phyloP scores from a whole-genome alignment of 2,888 invertebrate species.

The Eugnorisma glareosa region DNA sequence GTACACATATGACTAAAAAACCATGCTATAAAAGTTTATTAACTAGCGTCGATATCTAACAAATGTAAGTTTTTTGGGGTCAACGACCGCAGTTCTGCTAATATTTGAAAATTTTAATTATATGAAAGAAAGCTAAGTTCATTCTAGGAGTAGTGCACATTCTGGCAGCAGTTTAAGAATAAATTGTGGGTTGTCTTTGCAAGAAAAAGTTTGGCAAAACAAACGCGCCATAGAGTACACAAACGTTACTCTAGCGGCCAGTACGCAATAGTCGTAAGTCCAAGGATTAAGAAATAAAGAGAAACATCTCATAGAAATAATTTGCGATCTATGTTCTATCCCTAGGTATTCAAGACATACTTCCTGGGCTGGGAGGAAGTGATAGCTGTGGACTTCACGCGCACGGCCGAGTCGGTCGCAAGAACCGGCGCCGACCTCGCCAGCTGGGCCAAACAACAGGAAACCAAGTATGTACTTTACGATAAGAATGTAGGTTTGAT shows the following conservation, averaged over 20 bases:
- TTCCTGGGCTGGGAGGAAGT: constrained; percentile 99
- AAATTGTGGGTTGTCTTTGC: neutral
- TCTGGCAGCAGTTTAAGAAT: neutral
- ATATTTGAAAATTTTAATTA: neutral
- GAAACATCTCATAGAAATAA: neutral
- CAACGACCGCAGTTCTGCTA: neutral
- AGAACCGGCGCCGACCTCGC: constrained; percentile 98
- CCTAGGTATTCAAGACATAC: constrained; percentile 97
- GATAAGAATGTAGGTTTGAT: too few species aligned
- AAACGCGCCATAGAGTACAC: neutral
- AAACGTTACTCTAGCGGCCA: neutral
- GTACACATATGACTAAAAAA: constrained; percentile 76
- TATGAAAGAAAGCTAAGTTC: neutral
- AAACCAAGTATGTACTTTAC: constrained; percentile 92
- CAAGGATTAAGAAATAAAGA: neutral
- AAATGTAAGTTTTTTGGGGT: neutral
- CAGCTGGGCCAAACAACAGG: constrained; percentile 97
- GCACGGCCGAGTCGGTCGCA: constrained; percentile 99
- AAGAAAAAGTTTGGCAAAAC: neutral
- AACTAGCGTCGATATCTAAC: neutral
- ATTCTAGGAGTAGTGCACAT: neutral
- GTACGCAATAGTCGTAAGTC: neutral
- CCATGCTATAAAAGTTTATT: neutral
- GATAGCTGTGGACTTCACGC: constrained; percentile 99
- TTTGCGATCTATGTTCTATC: constrained; percentile 21